These are phyloP conservation scores for Rotaria macrura DNA, from an alignment of 2,888 invertebrate species.

Conservation along the genomic window DNA sequence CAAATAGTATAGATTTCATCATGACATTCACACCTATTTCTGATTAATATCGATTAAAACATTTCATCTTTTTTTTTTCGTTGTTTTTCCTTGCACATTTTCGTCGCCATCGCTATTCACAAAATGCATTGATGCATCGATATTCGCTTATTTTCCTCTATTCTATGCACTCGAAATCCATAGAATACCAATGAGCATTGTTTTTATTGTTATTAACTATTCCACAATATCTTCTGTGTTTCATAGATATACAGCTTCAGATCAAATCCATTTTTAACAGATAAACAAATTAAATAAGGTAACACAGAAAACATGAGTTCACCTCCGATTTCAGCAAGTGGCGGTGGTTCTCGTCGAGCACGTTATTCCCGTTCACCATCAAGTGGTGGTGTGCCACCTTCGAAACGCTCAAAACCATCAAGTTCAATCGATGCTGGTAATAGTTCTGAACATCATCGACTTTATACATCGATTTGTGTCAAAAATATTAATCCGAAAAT, in stretches of 20 bases:
- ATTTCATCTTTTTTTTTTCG: too few species aligned
- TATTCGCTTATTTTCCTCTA: background rate
- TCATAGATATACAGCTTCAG: background rate
- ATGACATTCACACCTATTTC: too few species aligned
- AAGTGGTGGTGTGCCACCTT: background rate
- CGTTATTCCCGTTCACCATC: slow-evolving; percentile 4
- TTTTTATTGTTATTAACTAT: background rate
- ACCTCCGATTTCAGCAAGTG: background rate
- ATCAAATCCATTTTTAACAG: background rate
- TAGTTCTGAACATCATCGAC: background rate
- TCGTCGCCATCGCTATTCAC: too few species aligned
- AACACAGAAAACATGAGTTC: background rate
- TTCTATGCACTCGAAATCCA: background rate
- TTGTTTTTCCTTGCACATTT: too few species aligned
- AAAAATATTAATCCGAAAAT: slow-evolving; percentile 21
- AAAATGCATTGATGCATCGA: background rate
- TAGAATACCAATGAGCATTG: background rate
- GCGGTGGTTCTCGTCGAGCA: background rate
- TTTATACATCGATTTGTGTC: slow-evolving; percentile 10
- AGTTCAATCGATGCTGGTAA: background rate
- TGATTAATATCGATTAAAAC: too few species aligned
- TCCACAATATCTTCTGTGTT: background rate
- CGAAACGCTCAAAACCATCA: slow-evolving; percentile 1
- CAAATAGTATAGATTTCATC: too few species aligned
- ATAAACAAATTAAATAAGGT: background rate